Conservation (phyloP, 2,888 invertebrate species). For the Drosophila nr. medialis region DNA sequence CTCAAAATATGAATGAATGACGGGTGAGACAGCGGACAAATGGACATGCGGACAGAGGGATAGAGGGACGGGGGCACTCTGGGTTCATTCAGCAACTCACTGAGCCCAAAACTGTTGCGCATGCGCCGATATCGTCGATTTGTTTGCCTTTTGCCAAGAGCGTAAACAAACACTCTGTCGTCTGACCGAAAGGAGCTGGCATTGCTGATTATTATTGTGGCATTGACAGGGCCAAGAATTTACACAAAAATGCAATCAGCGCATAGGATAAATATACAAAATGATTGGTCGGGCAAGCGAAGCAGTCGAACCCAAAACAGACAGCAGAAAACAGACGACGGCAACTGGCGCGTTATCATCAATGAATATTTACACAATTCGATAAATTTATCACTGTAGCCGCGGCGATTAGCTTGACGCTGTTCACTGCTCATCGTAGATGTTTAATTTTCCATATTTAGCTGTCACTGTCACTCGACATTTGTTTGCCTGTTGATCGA, state of each 20-base stretch:
- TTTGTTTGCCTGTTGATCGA: slow-evolving; percentile 24
- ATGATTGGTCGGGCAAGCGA: slow-evolving; percentile 19
- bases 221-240: slow-evolving; percentile 53
- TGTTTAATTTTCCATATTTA: slow-evolving; percentile 52
- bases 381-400: slow-evolving; percentile 65
- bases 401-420: slow-evolving; percentile 29
- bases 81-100: slow-evolving; percentile 46
- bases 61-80: not conserved
- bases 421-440: slow-evolving; percentile 9
- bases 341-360: slow-evolving; percentile 66
- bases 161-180: slow-evolving; percentile 50
- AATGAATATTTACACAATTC: slow-evolving; percentile 62
- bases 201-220: slow-evolving; percentile 36
- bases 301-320: slow-evolving; percentile 2
- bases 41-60: not conserved
- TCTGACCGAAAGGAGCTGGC: slow-evolving; percentile 26
- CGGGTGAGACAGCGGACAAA: slow-evolving; percentile 4
- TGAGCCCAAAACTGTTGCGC: slow-evolving; percentile 57
- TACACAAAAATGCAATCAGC: slow-evolving; percentile 78
- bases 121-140: slow-evolving; percentile 43
- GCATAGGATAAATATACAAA: slow-evolving; percentile 63
- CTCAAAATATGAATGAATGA: slow-evolving; percentile 38
- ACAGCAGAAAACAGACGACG: slow-evolving; percentile 28
- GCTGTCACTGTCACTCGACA: slow-evolving; percentile 40
- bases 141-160: slow-evolving; percentile 54